Conservation (phyloP, 2,888 invertebrate genomes). For the Apodemia zela region DNA sequence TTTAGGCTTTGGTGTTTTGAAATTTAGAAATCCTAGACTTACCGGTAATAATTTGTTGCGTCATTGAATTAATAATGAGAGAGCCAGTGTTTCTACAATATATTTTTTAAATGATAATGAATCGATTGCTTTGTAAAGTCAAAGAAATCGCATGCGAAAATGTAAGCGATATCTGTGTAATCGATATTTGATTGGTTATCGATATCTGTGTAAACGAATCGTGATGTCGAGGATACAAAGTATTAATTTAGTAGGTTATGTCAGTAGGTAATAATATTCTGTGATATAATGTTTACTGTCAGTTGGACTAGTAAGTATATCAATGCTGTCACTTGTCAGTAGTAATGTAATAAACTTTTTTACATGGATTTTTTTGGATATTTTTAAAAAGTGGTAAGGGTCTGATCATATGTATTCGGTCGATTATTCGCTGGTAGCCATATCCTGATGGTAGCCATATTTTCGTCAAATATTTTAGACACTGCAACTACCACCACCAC, state of each 20-base stretch:
- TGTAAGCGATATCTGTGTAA: slow-evolving; percentile 4
- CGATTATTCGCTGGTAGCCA: too few species aligned
- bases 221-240: slow-evolving; percentile 14
- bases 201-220: slow-evolving; percentile 15
- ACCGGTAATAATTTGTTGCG: slow-evolving; percentile 12
- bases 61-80: slow-evolving; percentile 11
- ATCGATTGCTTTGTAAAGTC: background rate
- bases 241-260: slow-evolving; percentile 2
- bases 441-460: too few species aligned
- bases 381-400: too few species aligned
- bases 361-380: too few species aligned
- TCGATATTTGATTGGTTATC: slow-evolving; percentile 10
- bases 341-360: too few species aligned
- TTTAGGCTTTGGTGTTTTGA: slow-evolving; percentile 26
- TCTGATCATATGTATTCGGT: too few species aligned
- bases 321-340: too few species aligned
- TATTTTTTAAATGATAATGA: slow-evolving; percentile 9
- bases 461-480: too few species aligned
- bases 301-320: too few species aligned
- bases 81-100: slow-evolving; percentile 2
- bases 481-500: too few species aligned
- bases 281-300: too few species aligned
- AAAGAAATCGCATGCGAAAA: background rate
- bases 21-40: slow-evolving; percentile 26
- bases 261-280: too few species aligned